These are phyloP conservation scores for Taenaris catops DNA, from an alignment of 2,888 invertebrate species.

Conservation along the genomic window DNA sequence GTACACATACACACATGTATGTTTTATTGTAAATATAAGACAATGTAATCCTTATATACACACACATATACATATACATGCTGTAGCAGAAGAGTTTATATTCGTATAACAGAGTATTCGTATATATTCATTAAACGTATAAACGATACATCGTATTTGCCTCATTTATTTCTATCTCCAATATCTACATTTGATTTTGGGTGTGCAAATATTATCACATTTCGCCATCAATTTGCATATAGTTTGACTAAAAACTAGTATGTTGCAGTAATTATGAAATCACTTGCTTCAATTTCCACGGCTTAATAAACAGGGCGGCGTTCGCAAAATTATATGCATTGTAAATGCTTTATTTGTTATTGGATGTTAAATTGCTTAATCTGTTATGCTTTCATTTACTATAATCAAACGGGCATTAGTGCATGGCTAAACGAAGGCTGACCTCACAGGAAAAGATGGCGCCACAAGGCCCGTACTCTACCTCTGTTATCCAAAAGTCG, in stretches of 20 bases:
- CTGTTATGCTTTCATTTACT: constrained; percentile 2
- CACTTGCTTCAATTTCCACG: constrained; percentile 19
- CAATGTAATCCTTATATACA: constrained; percentile 16
- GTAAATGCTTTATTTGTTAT: constrained; percentile 11
- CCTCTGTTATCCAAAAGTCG: too few species aligned
- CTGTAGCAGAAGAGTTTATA: too few species aligned
- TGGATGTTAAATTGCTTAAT: constrained; percentile 12
- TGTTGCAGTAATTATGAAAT: constrained; percentile 19
- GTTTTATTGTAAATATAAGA: constrained; percentile 12
- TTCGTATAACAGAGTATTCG: too few species aligned
- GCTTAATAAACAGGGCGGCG: constrained; percentile 13
- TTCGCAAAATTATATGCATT: constrained; percentile 13
- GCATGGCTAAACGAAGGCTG: too few species aligned
- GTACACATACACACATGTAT: too few species aligned
- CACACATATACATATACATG: constrained; percentile 25
- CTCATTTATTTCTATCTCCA: constrained; percentile 3
- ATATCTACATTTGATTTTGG: constrained; percentile 18
- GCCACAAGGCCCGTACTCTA: too few species aligned
- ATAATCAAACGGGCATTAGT: constrained; percentile 6
- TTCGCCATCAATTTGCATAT: constrained; percentile 24
- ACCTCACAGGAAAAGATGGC: too few species aligned
- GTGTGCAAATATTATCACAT: constrained; percentile 23
- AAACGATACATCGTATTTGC: not conserved
- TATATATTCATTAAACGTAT: too few species aligned
- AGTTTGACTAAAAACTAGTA: constrained; percentile 22